Evolutionary conservation across 2,113 vertebrate genomes (phyloP), one percentile per base, ranked within the genome.

Genomic region (Brachirus orientalis): DNA sequence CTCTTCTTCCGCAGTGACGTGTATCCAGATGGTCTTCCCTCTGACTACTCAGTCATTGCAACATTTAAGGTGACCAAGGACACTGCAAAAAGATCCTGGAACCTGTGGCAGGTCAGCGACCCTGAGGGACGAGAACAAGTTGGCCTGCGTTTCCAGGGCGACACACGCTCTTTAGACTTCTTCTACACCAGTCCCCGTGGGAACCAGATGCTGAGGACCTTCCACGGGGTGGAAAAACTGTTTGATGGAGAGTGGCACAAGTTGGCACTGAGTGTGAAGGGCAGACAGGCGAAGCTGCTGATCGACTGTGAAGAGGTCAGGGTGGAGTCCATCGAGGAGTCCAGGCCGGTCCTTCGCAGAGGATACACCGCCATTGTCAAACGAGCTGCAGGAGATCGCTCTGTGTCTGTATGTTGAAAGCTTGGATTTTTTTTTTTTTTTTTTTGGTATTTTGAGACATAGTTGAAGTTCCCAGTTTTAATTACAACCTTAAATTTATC

Each of bases 201-300:
- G 50, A 83, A 7, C 0, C 59, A 92, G 12, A 75, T 83, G 70
- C 63, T 93, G 52, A 88, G 80, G 45, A 90, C 87, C 50, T 91
- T 91, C 20, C 75, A 72, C 7, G 87, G 85, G 0, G 54, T 87
- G 68, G 86, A 78, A 6, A 90, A 89, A 62, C 35, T 90, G 45
- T 94, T 94, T 64, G 90, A 91, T 9, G 87, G 90, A 4, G 88
- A 85, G 50, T 94, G 87, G 91, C 91, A 94, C 77, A 94, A 95
- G 72, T 65, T 91, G 83, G 87, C 70, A 0, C 60, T 92, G 22
- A 93, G 86, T 19, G 88, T 92, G 52, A 91, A 90, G 67, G 89
- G 80, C 53, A 80, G 76, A 12, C 72, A 85, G 44, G 80, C 69
- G 63, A 92, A 89, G 71, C 85, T 93, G 33, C 80, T 94, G 36